Evolutionary conservation across 2,797 vertebrate genomes (phyloP), one percentile per base, ranked within the genome.

Genomic region (Salarias fasciatus): DNA sequence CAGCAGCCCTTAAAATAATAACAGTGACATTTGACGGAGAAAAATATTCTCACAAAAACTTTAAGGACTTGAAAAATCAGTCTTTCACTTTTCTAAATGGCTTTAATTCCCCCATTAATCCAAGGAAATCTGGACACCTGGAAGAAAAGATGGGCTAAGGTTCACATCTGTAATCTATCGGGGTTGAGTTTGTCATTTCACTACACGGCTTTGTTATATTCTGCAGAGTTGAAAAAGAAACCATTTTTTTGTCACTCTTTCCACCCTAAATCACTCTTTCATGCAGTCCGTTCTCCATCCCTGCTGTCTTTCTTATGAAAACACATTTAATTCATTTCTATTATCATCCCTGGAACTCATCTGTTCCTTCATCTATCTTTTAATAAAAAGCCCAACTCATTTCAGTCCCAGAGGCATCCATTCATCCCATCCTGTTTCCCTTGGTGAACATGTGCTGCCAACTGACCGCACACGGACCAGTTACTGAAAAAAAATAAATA

Each of bases 381-480:
- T 49, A 76, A 75, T 74, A 79, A 82, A 82, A 76, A 75, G 58
- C 9, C 8, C 12, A 49, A 29, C 62, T 69, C 18, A 43, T 62
- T 72, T 69, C 52, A 67, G 36, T 71, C 49, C 76, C 29, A 52
- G 30, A 56, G 37, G 40, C 37, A 41, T 59, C 49, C 52, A 71
- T 78, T 83, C 56, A 73, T 53, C 41, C 31, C 28, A 28, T 59
- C 53, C 42, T 9, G 55, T 48, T 72, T 47, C 43, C 58, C 36
- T 62, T 40, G 5, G 31, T 66, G 30, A 48, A 53, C 46, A 68
- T 5, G 6, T 44, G 49, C 61, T 65, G 55, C 31, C 45, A 73
- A 65, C 46, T 44, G 54, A 78, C 56, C 65, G 30, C 31, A 60
- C 11, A 65, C 63, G 44, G 33, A 11, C 63, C 29, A 55, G 18